Conservation (phyloP, 2,113 vertebrate species). For the Solea solea region DNA sequence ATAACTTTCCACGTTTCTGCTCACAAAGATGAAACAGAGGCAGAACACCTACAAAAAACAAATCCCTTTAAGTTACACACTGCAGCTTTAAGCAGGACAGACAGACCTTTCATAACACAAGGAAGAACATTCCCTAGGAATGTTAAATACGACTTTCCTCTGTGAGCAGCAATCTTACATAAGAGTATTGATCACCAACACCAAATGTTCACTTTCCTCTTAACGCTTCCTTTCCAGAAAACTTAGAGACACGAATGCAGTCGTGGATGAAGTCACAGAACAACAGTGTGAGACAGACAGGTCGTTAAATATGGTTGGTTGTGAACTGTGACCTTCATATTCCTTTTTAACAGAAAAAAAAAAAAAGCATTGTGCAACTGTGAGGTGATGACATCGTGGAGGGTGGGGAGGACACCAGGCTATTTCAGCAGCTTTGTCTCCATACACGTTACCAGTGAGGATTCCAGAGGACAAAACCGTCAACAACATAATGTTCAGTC, state of each 20-base stretch:
- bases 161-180: not conserved
- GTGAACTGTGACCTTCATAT: too few relatives aligned
- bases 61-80: too few relatives aligned
- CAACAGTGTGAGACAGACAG: not conserved
- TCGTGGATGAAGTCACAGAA: not conserved
- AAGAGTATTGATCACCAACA: not conserved
- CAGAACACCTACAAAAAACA: too few relatives aligned
- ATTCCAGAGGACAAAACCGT: conserved; percentile 16
- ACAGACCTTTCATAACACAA: not conserved
- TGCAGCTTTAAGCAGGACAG: not conserved
- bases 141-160: conserved; percentile 15
- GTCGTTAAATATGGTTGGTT: too few relatives aligned
- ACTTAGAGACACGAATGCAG: not conserved
- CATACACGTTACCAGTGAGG: not conserved
- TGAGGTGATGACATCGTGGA: conserved; percentile 2
- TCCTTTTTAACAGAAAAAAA: not conserved
- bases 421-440: conserved; percentile 29
- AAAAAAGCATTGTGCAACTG: conserved; percentile 47
- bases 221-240: not conserved
- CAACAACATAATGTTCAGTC: conserved; percentile 2
- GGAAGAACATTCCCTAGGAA: not conserved
- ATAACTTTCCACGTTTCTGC: too few relatives aligned
- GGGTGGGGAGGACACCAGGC: not conserved
- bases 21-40: too few relatives aligned
- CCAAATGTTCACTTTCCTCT: not conserved